Base-by-base conservation (phyloP, 2,113 vertebrate species). In the Callithrix jacchus region DNA sequence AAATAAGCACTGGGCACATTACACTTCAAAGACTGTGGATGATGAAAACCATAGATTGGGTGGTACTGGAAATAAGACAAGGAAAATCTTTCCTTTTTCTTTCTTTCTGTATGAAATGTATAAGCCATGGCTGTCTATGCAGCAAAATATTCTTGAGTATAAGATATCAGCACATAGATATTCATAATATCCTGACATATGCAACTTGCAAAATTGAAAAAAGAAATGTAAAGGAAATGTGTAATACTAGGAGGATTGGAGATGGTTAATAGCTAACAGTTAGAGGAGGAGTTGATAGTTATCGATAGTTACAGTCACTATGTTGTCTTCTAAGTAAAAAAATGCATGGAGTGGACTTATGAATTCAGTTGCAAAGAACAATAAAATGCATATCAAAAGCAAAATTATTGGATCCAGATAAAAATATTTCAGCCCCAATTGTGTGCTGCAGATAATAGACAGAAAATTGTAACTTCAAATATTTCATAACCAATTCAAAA, bases 141-240 rank as follows among this genome's bases (percentile, higher is more conserved):
- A 96, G 94, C 94, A 96, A 98, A 98, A 98, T 95, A 96, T 92
- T 97, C 97, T 95, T 93, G 94, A 96, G 86, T 97, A 56, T 97
- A 96, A 98, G 97, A 97, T 98, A 97, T 96, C 95, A 93, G 87
- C 97, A 96, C 96, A 95, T 92, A 98, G 97, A 98, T 98, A 98
- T 95, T 97, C 86, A 97, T 45, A 89, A 89, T 71, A 97, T 98
- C 97, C 95, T 97, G 96, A 97, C 40, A 18, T 68, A 97, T 94
- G 94, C 98, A 97, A 97, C 84, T 97, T 98, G 95, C 91, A 97
- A 94, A 98, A 93, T 93, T 54, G 20, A 56, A 32, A 61, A 56
- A n/a, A 17, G 13, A 42, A 20, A 74, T 54, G 68, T 30, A 25
- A 56, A 85, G n/a, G 10, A 81, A 95, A 93, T 95, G 88, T 87